Conservation (phyloP, 2,113 vertebrate genomes). For the Aegithalos caudatus region DNA sequence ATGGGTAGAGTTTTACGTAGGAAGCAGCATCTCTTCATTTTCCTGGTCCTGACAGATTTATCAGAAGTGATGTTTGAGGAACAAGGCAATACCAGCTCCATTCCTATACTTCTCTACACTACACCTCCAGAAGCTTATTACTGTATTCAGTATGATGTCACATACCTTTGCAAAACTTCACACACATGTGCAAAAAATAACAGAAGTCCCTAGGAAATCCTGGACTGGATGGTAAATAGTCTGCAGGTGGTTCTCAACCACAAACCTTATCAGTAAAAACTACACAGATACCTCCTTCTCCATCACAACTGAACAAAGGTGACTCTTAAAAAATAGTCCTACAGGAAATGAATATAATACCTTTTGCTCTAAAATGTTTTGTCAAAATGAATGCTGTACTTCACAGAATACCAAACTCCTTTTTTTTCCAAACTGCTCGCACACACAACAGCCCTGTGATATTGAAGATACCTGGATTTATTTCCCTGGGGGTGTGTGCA, state of each 20-base stretch:
- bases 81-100: neutral
- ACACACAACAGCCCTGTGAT: neutral
- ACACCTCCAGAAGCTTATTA: neutral
- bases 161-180: neutral
- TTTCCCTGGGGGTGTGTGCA: neutral
- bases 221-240: neutral
- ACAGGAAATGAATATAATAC: neutral
- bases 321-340: neutral
- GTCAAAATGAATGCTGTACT: neutral
- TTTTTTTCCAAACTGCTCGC: neutral
- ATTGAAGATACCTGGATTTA: neutral
- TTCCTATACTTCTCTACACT: neutral
- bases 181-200: neutral
- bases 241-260: neutral
- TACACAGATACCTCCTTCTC: neutral
- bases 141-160: neutral
- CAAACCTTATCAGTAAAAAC: neutral
- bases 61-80: neutral
- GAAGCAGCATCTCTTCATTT: neutral
- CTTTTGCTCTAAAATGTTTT: neutral
- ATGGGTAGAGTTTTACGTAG: rapidly evolving
- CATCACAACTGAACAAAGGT: neutral
- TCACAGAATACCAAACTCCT: neutral
- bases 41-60: neutral
- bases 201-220: neutral